A percentile compares a stretch with the other conserved stretches of the same genome.
Evolutionary conservation across 2,113 vertebrate species (phyloP).

Genomic region (Acinonyx jubatus): DNA sequence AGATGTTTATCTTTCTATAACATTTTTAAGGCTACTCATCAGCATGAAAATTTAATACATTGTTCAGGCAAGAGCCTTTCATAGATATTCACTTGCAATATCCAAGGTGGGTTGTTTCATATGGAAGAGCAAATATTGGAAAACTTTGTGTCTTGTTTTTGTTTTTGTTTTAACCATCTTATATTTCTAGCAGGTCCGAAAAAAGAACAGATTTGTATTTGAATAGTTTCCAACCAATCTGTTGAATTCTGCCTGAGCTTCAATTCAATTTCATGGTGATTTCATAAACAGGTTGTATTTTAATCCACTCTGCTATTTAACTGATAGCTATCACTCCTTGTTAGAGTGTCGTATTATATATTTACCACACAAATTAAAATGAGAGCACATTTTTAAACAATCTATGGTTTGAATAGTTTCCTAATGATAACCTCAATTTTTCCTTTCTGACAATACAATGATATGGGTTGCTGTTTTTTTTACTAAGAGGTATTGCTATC

Average conservation of each 20-base stretch:
- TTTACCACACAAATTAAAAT: constrained; percentile 74
- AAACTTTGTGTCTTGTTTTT: constrained; percentile 21
- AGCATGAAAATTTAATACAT: not conserved
- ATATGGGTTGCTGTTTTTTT: constrained; percentile 2
- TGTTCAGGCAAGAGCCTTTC: constrained; percentile 4
- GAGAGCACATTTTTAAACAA: constrained; percentile 48
- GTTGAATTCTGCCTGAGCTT: constrained; percentile 79
- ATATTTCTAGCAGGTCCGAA: constrained; percentile 71
- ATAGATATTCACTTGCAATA: not conserved
- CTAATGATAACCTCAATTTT: constrained; percentile 60
- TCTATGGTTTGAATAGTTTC: constrained; percentile 68
- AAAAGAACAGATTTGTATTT: constrained; percentile 74
- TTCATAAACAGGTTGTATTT: constrained; percentile 82
- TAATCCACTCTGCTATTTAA: constrained; percentile 73
- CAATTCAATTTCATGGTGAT: constrained; percentile 82
- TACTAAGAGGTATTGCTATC: not conserved
- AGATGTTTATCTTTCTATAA: not conserved
- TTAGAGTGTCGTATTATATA: constrained; percentile 68
- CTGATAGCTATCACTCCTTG: constrained; percentile 59
- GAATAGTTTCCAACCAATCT: constrained; percentile 82
- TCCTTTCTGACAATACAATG: not conserved
- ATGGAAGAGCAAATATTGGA: constrained; percentile 75
- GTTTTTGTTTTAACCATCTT: constrained; percentile 77
- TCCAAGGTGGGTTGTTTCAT: constrained; percentile 66
- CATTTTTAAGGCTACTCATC: not conserved